Evolutionary conservation across 2,113 vertebrate genomes (phyloP), one percentile per base, ranked within the genome.

Genomic region (Coturnix japonica): DNA sequence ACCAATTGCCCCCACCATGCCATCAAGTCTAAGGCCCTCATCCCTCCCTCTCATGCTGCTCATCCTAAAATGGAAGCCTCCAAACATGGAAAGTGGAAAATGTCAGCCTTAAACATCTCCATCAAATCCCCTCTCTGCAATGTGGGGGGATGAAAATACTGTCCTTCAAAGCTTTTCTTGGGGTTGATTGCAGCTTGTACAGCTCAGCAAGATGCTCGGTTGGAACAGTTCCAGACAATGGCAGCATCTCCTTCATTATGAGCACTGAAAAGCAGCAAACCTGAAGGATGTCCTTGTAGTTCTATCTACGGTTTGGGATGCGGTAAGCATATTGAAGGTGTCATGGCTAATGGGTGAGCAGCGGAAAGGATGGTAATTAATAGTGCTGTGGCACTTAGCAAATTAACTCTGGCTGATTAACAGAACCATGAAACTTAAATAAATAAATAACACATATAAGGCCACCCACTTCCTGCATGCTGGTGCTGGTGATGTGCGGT

Each of bases 191-290:
- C 60, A 83, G 64, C 71, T 65, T 89, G 79, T 64, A 89, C 73
- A 93, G 63, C 87, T 87, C 87, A 94, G 91, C 81, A 87, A 80
- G 81, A 74, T 75, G 67, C 72, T 85, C 18, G 56, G 59, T 21
- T 77, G 95, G 87, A 85, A 85, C 4, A 7, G n/a, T 44, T 71
- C 91, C 92, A 85, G 56, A 53, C 67, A 91, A 94, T 31, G 73
- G 31, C 67, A 71, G 73, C 81, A 87, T 57, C 43, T 93, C 66
- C 85, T 90, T 81, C 51, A 87, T 87, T 93, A 91, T 1, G 1
- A 63, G 20, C 4, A 17, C 19, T 74, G 72, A 89, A 92, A 71
- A 84, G 39, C n/a, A 79, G 65, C 35, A 78, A 90, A 61, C 49
- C 33, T 91, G 71, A 82, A 89, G 43, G 84, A 47, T 82, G 79